phyloP scores from a whole-genome alignment of 2,888 invertebrate species.

The Holacanthella duospinosa region DNA sequence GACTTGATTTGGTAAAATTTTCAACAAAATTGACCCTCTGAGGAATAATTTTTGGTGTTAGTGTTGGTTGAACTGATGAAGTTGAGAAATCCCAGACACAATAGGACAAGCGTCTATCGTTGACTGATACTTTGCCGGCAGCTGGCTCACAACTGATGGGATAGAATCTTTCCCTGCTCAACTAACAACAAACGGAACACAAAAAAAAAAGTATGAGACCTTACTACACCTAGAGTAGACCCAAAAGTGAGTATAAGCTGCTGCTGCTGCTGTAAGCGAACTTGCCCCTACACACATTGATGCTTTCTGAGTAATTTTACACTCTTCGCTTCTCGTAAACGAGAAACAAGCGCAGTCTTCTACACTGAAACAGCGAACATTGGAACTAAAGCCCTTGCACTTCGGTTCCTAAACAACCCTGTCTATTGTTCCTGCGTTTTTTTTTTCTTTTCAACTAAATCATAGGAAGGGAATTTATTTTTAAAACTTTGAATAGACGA shows the following conservation, averaged over 20 bases:
- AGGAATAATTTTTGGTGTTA: not conserved
- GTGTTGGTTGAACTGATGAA: not conserved
- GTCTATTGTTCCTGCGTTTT: not conserved
- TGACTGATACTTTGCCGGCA: constrained; percentile 7
- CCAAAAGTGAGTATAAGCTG: not conserved
- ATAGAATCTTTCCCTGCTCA: not conserved
- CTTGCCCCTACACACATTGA: not conserved
- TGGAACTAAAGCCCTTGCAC: too few species aligned
- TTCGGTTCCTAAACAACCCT: not conserved
- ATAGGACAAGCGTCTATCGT: not conserved
- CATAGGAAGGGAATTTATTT: not conserved
- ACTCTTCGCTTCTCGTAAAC: not conserved
- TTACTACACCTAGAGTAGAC: too few species aligned
- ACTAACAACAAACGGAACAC: not conserved
- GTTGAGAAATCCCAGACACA: not conserved
- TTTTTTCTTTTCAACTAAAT: not conserved
- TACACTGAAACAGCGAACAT: not conserved
- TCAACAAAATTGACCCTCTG: not conserved
- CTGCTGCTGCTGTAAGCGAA: not conserved
- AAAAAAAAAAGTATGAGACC: not conserved
- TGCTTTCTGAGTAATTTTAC: not conserved
- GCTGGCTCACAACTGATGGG: constrained; percentile 16
- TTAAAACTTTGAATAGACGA: not conserved
- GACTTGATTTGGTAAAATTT: not conserved
- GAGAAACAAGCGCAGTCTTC: constrained; percentile 1